Base-by-base conservation (phyloP, 2,113 vertebrate genomes). In the Ranitomeya variabilis region DNA sequence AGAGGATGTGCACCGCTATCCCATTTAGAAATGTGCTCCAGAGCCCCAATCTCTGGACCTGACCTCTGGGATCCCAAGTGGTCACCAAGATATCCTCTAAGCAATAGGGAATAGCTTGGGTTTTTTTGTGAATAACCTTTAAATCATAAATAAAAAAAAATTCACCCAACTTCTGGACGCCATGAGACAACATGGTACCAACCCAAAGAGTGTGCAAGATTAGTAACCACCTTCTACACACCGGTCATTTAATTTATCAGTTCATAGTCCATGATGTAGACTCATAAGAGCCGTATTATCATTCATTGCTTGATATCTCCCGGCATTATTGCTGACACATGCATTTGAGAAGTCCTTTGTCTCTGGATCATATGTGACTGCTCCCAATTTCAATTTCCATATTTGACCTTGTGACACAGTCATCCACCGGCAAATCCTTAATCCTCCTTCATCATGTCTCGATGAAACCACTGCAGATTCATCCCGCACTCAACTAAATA, bases 401-500 rank as follows among this genome's bases (percentile, higher is more conserved):
- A 62, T 21, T 62, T 82, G 80, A 82, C 80, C 59, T 21, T 19
- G 16, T 64, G 80, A 82, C 79, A 16, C 57, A 9, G 21, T 8
- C 37, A 31, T 16, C 3, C 6, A 19, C 57, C 6, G 21, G 59
- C 80, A 21, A 82, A 18, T 64, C 80, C 26, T 62, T 64, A 82
- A 82, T 64, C 80, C 80, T 64, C 26, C 59, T 37, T 21, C 16
- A 18, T 37, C 59, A 37, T 10, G 59, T 82, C 59, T 37, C 11
- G 23, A 31, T 21, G 57, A 82, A 19, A 45, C 6, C 59, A 60
- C 18, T 19, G 59, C 57, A 9, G 59, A 45, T 60, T 19, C 59
- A 15, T 60, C 59, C 80, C 11, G 59, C 57, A 62, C 80, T 62
- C 80, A 82, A 21, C 80, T 64, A 64, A 82, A 82, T 82, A 45